Evolutionary conservation across 1,140 invertebrate genomes (phyloP).

Genomic region (Dinothrombium tinctorium): DNA sequence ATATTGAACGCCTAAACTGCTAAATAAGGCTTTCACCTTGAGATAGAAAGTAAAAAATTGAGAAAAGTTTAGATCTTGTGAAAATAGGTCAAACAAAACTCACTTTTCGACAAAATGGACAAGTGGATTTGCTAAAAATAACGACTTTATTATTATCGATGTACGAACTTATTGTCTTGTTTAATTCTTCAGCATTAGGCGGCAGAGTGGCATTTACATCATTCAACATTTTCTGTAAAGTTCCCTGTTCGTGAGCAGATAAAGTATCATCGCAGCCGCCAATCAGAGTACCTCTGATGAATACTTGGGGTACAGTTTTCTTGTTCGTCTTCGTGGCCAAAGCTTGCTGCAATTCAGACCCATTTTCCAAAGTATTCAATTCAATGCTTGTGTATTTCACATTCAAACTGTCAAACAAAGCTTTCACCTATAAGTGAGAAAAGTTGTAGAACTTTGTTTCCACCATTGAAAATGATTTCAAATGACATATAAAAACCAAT

Average conservation of each 20-base stretch:
- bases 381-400: constrained; percentile 4
- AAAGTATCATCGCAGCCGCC: constrained; percentile 29
- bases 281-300: constrained; percentile 29
- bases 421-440: constrained; percentile 21
- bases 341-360: constrained; percentile 23
- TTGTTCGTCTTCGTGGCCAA: constrained; percentile 26
- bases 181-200: no score
- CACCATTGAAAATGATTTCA: no score
- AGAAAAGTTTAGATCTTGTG: no score
- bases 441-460: constrained; percentile 2
- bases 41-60: constrained; percentile 18
- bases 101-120: no score
- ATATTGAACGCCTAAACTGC: neutral
- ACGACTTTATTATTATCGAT: no score
- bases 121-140: no score
- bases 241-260: constrained; percentile 22
- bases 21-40: constrained; percentile 25
- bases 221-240: no score
- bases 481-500: no score
- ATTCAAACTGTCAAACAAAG: constrained; percentile 18
- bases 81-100: no score
- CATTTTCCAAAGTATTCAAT: constrained; percentile 22
- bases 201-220: no score
- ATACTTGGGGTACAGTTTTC: constrained; percentile 35
- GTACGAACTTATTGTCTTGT: no score